Evolutionary conservation across 1,140 invertebrate species (phyloP).

Genomic region (Nasonia longicornis): DNA sequence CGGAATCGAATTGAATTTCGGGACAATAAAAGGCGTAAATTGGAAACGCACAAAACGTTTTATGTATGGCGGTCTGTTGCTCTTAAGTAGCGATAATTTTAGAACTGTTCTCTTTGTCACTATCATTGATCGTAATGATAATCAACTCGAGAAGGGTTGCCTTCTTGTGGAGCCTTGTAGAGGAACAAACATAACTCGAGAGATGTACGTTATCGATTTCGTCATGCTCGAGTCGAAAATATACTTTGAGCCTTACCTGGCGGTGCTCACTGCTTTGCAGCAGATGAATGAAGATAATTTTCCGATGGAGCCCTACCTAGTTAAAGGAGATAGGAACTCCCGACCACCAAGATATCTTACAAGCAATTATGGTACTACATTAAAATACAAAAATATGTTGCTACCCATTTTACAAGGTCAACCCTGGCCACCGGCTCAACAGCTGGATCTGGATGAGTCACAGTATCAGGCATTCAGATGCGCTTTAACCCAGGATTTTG

Average conservation of each 20-base stretch:
- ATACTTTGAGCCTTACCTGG: constrained; percentile 79
- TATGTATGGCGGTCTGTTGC: constrained; percentile 2
- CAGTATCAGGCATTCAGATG: constrained; percentile 73
- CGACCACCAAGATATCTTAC: neutral
- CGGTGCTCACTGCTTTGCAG: constrained; percentile 74
- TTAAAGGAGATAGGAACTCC: neutral
- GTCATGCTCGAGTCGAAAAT: constrained; percentile 77
- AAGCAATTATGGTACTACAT: neutral
- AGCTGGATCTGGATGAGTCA: constrained; percentile 70
- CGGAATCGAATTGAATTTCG: constrained; percentile 16
- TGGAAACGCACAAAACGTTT: constrained; percentile 19
- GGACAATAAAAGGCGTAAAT: neutral
- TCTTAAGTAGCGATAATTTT: constrained; percentile 25
- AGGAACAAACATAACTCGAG: constrained; percentile 15
- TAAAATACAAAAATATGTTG: neutral
- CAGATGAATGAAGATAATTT: constrained; percentile 66
- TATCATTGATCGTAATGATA: neutral
- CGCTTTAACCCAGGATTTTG: constrained; percentile 74
- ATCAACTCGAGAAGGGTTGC: neutral
- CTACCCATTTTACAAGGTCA: neutral
- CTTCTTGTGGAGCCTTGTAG: neutral
- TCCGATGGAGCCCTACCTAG: constrained; percentile 11
- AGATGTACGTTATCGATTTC: constrained; percentile 62
- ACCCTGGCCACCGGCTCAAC: constrained; percentile 36
- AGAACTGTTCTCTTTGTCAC: neutral